Evolutionary conservation across 1,140 invertebrate species (phyloP).

Genomic region (Oryzaephilus surinamensis): DNA sequence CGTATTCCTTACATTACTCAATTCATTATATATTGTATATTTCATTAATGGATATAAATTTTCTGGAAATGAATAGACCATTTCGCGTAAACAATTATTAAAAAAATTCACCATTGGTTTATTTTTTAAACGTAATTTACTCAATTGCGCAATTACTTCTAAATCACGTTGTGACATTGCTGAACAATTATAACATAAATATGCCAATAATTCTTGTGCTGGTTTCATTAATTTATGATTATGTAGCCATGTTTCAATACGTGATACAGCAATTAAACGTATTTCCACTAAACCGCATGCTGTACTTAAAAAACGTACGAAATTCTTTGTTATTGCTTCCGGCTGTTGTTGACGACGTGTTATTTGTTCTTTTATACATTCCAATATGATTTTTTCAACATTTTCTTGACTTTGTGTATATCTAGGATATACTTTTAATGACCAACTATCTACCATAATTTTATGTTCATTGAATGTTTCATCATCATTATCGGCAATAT

Average conservation of each 20-base stretch:
- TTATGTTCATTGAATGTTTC: slow-evolving; percentile 39
- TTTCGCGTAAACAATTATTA: slow-evolving; percentile 72
- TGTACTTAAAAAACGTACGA: slow-evolving; percentile 72
- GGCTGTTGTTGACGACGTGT: slow-evolving; percentile 74
- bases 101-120: slow-evolving; percentile 87
- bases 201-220: slow-evolving; percentile 87
- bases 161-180: slow-evolving; percentile 68
- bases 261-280: slow-evolving; percentile 66
- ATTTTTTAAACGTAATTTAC: slow-evolving; percentile 86
- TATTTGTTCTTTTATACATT: slow-evolving; percentile 79
- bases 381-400: slow-evolving; percentile 74
- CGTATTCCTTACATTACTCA: slow-evolving; percentile 81
- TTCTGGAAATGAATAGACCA: slow-evolving; percentile 64
- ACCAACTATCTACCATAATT: slow-evolving; percentile 30
- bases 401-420: slow-evolving; percentile 53
- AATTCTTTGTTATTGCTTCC: slow-evolving; percentile 79
- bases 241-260: slow-evolving; percentile 88
- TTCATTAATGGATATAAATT: slow-evolving; percentile 82
- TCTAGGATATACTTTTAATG: slow-evolving; percentile 42
- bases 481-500: slow-evolving; percentile 44
- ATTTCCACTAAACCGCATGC: slow-evolving; percentile 81
- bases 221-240: slow-evolving; percentile 87
- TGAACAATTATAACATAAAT: slow-evolving; percentile 83
- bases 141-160: slow-evolving; percentile 81
- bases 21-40: slow-evolving; percentile 89